Evolutionary conservation across 1,140 invertebrate genomes (phyloP).

Genomic region (Caenorhabditis tropicalis): DNA sequence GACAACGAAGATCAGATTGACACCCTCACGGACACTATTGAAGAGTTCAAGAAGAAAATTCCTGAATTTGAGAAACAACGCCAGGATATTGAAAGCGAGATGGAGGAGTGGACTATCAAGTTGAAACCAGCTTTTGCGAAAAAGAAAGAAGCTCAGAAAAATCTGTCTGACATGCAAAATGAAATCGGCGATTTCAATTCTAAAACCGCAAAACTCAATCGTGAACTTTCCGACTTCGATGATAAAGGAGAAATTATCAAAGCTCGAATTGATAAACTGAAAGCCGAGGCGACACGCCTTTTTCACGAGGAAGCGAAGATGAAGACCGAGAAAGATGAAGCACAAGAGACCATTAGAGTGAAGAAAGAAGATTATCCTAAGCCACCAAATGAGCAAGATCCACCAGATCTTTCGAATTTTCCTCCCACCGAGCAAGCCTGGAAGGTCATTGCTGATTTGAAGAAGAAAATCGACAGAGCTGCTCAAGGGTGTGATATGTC

Average conservation of each 20-base stretch:
- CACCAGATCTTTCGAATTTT: background rate
- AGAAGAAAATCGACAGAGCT: background rate
- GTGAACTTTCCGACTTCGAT: background rate
- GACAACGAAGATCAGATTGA: background rate
- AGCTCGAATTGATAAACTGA: background rate
- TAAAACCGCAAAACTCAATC: background rate
- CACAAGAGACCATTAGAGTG: background rate
- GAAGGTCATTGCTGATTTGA: background rate
- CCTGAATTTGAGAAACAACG: background rate
- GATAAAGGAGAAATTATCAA: background rate
- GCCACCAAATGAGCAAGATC: background rate
- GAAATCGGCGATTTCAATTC: background rate
- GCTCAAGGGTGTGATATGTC: background rate
- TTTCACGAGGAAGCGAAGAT: slow-evolving; percentile 6
- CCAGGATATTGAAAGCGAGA: background rate
- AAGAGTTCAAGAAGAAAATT: slow-evolving; percentile 10
- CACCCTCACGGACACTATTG: background rate
- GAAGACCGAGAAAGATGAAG: slow-evolving; percentile 2
- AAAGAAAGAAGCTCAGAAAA: slow-evolving; percentile 7
- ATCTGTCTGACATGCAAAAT: background rate
- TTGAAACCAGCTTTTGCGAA: background rate
- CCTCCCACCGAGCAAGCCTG: background rate
- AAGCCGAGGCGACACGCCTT: background rate
- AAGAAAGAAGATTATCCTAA: background rate
- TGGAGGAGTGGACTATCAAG: background rate